Evolutionary conservation across 2,888 invertebrate genomes (phyloP).

Genomic region (Acanthosoma haemorrhoidale): DNA sequence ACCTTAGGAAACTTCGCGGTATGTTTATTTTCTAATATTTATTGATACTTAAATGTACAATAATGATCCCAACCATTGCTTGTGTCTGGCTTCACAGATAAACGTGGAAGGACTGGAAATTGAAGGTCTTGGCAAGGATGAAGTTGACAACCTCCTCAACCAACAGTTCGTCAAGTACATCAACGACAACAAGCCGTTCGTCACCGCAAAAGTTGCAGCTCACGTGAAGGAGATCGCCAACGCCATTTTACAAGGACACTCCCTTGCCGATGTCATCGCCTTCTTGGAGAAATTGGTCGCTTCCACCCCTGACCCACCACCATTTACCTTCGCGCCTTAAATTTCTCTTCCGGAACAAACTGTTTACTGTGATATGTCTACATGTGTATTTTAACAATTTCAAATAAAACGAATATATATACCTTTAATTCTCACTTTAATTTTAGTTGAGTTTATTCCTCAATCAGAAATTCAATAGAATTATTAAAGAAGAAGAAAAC

Average conservation of each 20-base stretch:
- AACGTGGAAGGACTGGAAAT: constrained; percentile 17
- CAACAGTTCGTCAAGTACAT: constrained; percentile 18
- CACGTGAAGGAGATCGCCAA: constrained; percentile 26
- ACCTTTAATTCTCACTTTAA: no score
- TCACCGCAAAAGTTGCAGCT: constrained; percentile 5
- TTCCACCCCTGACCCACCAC: constrained; percentile 2
- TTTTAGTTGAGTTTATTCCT: no score
- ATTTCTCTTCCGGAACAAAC: no score
- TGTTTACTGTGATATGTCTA: no score
- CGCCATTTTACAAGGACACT: constrained; percentile 21
- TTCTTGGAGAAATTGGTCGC: constrained; percentile 29
- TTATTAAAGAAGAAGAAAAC: no score
- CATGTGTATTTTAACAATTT: no score
- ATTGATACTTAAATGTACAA: no score
- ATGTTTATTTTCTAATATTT: background rate
- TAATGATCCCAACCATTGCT: background rate
- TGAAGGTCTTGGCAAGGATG: constrained; percentile 25
- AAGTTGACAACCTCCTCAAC: constrained; percentile 29
- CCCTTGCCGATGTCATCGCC: constrained; percentile 21
- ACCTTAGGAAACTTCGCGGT: constrained; percentile 25
- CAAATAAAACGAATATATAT: no score
- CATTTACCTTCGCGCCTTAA: background rate
- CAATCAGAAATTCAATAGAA: no score
- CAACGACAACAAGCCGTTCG: constrained; percentile 18
- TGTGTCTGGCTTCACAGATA: no score